Conservation (phyloP, 1,140 invertebrate genomes). For the Phthorimaea operculella region DNA sequence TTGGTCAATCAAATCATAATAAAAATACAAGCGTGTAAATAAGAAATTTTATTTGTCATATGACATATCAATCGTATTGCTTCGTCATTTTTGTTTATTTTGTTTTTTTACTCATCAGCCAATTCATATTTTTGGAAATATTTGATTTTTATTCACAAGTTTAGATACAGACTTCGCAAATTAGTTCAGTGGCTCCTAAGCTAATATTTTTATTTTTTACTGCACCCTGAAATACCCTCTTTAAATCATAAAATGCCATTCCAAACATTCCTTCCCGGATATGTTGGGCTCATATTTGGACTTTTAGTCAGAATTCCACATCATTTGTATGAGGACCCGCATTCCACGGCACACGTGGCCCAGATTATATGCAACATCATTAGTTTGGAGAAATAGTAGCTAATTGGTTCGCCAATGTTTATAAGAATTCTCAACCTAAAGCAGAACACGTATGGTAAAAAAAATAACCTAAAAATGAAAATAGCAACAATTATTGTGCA, state of each 20-base stretch:
- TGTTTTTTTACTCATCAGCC: too few species aligned
- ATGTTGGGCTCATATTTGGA: constrained; percentile 29
- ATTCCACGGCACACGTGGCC: constrained; percentile 17
- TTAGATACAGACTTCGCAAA: neutral
- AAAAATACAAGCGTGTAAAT: too few species aligned
- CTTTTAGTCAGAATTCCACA: constrained; percentile 25
- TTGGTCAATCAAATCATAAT: too few species aligned
- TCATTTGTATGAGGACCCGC: constrained; percentile 30
- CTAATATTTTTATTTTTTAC: too few species aligned
- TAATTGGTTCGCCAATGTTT: constrained; percentile 5
- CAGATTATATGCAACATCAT: neutral
- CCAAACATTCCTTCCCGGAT: constrained; percentile 16
- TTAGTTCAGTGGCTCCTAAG: too few species aligned
- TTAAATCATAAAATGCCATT: constrained; percentile 41
- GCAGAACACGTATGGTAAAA: neutral
- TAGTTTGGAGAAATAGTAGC: constrained; percentile 13
- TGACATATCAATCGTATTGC: too few species aligned
- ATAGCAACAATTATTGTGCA: neutral
- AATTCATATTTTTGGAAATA: too few species aligned
- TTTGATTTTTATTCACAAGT: too few species aligned
- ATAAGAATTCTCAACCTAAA: neutral
- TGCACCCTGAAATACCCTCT: constrained; percentile 9
- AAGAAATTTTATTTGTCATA: too few species aligned
- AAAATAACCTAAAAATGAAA: neutral
- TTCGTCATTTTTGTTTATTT: too few species aligned